phyloP scores from a whole-genome alignment of 2,797 vertebrate species.

The Florisuga fusca region DNA sequence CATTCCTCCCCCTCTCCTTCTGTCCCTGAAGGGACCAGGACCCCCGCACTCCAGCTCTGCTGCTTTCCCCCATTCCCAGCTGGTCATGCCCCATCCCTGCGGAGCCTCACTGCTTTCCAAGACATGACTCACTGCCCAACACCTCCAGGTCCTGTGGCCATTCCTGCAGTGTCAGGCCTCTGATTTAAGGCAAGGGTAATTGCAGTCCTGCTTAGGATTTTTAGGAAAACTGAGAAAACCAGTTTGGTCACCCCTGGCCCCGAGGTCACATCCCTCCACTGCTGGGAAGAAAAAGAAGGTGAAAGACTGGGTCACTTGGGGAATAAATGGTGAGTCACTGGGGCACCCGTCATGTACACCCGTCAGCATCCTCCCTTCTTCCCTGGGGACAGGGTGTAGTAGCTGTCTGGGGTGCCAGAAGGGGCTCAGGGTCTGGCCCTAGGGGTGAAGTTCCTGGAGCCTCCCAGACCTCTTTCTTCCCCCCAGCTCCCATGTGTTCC shows the following conservation, averaged over 20 bases:
- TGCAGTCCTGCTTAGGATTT: background rate
- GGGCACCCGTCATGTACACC: background rate
- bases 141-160: fast-evolving
- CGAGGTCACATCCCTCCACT: fast-evolving
- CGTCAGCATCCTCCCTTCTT: background rate
- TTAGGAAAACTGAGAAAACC: background rate
- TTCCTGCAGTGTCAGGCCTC: background rate
- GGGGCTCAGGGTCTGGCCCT: background rate
- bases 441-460: background rate
- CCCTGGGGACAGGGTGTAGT: fast-evolving
- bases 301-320: background rate
- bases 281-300: background rate
- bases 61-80: background rate
- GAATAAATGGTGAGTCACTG: background rate
- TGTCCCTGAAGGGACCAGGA: fast-evolving
- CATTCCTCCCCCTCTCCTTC: background rate
- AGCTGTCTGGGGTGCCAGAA: fast-evolving
- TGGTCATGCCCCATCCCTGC: fast-evolving
- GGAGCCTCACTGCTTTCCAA: fast-evolving
- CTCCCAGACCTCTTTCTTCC: background rate
- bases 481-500: no score
- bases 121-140: background rate
- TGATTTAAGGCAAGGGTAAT: background rate
- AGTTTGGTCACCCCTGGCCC: background rate
- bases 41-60: fast-evolving